Percentiles rank a stretch among this genome's conserved stretches.
Evolutionary conservation across 23 tunicate species (phyloP).

Genomic region (Oikopleura dioica): DNA sequence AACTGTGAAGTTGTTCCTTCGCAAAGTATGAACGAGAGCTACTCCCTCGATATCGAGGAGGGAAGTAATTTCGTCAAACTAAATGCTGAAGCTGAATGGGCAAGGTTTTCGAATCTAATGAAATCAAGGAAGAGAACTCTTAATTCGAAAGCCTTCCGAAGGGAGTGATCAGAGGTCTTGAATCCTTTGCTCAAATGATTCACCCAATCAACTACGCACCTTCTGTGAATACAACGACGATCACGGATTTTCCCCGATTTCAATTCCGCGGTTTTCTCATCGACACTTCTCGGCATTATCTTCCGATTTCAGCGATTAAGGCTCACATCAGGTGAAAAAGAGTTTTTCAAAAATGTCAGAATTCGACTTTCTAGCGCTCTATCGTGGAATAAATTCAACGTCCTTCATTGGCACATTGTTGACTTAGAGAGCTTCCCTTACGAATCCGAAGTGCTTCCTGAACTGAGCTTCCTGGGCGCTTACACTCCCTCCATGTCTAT

Average conservation of each 20-base stretch:
- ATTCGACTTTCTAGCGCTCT: not conserved
- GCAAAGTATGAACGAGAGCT: not conserved
- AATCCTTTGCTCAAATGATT: slow-evolving; percentile 2
- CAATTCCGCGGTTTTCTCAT: slow-evolving; percentile 50
- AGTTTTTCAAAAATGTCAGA: not conserved
- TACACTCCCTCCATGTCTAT: slow-evolving; percentile 7
- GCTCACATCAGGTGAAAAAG: slow-evolving; percentile 31
- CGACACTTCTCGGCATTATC: slow-evolving; percentile 71
- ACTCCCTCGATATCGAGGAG: not conserved
- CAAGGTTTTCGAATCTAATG: too few relatives aligned
- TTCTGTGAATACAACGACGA: slow-evolving; percentile 49
- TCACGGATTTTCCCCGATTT: slow-evolving; percentile 63
- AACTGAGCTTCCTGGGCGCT: slow-evolving; percentile 22
- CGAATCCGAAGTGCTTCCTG: slow-evolving; percentile 37
- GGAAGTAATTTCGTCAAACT: too few relatives aligned
- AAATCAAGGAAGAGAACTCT: too few relatives aligned
- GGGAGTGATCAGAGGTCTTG: not conserved
- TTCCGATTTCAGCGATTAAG: slow-evolving; percentile 24
- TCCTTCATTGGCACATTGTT: slow-evolving; percentile 99
- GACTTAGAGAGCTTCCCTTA: slow-evolving; percentile 88
- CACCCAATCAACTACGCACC: not conserved
- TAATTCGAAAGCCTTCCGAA: too few relatives aligned
- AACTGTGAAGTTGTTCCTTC: not conserved
- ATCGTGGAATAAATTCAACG: slow-evolving; percentile 70
- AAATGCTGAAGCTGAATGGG: too few relatives aligned